phyloP scores from a whole-genome alignment of 2,113 vertebrate species.

The Tetrao urogallus region DNA sequence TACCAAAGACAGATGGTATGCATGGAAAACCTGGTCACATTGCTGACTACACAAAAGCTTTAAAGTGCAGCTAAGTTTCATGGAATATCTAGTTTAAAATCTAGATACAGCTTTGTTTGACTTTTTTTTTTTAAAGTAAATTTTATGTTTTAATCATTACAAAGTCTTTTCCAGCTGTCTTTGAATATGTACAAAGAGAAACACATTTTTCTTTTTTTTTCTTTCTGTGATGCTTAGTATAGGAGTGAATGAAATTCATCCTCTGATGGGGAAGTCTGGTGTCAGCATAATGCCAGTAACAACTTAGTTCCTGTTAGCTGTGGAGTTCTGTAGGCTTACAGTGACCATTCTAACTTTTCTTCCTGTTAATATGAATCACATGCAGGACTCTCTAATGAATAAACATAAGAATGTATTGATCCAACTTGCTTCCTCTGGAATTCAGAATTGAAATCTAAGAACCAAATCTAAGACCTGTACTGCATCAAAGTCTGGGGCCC shows the following conservation, averaged over 20 bases:
- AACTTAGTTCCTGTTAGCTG: neutral
- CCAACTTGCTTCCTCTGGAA: neutral
- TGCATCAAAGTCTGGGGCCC: too few relatives aligned
- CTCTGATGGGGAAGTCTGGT: neutral
- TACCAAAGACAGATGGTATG: neutral
- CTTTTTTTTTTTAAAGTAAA: neutral
- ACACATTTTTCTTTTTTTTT: neutral
- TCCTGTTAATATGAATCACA: neutral
- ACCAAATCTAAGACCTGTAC: too few relatives aligned
- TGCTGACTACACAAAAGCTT: neutral
- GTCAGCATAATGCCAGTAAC: neutral
- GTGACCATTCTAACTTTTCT: neutral
- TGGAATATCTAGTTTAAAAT: neutral
- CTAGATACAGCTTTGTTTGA: neutral
- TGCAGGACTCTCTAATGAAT: neutral
- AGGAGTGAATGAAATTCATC: neutral
- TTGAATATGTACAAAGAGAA: neutral
- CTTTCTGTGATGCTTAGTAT: neutral
- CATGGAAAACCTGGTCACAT: neutral
- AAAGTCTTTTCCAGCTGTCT: neutral
- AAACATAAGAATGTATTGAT: neutral
- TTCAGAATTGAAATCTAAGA: neutral
- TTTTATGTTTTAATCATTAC: neutral
- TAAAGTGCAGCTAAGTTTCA: neutral
- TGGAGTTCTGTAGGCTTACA: neutral